Base-by-base conservation (phyloP, 2,797 vertebrate species). In the Anolis apletophallus region DNA sequence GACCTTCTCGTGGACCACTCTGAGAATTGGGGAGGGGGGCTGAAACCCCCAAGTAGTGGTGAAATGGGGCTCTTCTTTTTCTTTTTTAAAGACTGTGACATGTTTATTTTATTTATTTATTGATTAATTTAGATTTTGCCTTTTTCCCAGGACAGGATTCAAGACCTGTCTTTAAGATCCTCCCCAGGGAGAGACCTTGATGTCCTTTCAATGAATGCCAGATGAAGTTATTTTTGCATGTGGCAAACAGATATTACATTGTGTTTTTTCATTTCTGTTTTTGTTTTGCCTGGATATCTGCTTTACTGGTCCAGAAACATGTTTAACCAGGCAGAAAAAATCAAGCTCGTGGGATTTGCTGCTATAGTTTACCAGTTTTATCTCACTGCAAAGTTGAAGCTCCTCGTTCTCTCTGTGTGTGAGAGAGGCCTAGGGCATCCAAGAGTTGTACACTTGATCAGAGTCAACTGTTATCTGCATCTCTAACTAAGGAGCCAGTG, bases 281-380 rank as follows among this genome's bases (percentile, higher is more conserved):
- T 36, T 59, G 11, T 55, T 46, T 26, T n/a, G 46, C 46, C 29
- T 74, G 23, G 29, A 50, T 26, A 40, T 72, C 9, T 14, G 23
- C 36, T 55, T 32, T 32, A 1, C 50, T 71, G 19, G 29, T 59
- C 29, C 16, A 12, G 17, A 26, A 71, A 71, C 55, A 72, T 73
- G 23, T 0, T 0, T 67, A 78, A 19, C 78, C 64, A 0, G 0
- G 7, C 52, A 74, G 19, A 87, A 82, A 2, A 80, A 34, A 2
- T 75, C 91, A 17, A 19, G 64, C 81, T 68, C 19, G 0, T 5
- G 23, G 3, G 1, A 14, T 54, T 64, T 21, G 2, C 61, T 78
- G 17, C 26, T 57, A 36, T 64, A 36, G 21, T 12, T 67, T 72
- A 40, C 26, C 72, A 26, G 40, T 29, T 75, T 17, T 13, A 3